phyloP scores from a whole-genome alignment of 2,888 invertebrate species.

The Himalopsyche anomala region DNA sequence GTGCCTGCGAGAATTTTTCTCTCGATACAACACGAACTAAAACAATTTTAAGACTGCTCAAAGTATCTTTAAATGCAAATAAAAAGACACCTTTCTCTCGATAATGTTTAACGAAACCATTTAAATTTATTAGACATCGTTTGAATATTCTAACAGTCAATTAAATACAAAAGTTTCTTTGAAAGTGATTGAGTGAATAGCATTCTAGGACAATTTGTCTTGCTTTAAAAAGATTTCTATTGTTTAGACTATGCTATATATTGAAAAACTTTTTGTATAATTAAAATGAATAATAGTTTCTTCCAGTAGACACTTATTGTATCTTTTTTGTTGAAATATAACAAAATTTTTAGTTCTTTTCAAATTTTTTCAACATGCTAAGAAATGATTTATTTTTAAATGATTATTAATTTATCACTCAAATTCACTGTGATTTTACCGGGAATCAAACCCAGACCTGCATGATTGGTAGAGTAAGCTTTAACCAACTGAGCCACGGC shows the following conservation, averaged over 20 bases:
- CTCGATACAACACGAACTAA: not conserved
- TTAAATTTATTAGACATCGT: not conserved
- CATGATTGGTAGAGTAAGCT: no score
- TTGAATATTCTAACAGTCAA: conserved; percentile 13
- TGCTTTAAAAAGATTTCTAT: not conserved
- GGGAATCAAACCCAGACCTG: no score
- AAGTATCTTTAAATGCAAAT: not conserved
- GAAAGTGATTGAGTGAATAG: conserved; percentile 22
- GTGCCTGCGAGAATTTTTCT: not conserved
- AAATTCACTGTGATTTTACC: no score
- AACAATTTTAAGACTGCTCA: not conserved
- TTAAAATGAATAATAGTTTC: no score
- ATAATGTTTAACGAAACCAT: conserved; percentile 4
- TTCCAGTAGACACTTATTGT: no score
- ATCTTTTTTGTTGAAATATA: no score
- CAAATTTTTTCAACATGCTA: no score
- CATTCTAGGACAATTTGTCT: not conserved
- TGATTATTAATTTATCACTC: no score
- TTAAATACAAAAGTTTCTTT: conserved; percentile 24
- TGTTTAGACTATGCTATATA: not conserved
- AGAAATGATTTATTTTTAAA: no score
- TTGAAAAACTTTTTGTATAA: not conserved
- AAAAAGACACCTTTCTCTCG: conserved; percentile 11
- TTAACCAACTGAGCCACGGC: no score
- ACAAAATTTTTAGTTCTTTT: no score